Conservation (phyloP, 2,888 invertebrate genomes). For the Ecliptopera silaceata region DNA sequence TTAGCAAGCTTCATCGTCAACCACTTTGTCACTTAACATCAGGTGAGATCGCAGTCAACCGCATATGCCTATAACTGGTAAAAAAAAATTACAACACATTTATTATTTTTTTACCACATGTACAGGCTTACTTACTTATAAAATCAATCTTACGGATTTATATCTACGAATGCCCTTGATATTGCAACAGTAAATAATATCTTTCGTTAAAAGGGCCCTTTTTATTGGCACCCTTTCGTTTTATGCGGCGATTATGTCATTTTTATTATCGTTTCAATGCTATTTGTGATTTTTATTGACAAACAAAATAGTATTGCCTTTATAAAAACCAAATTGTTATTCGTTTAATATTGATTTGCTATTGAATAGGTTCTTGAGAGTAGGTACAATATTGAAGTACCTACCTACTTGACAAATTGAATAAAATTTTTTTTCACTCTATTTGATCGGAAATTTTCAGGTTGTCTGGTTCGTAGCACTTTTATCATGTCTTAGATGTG, state of each 20-base stretch:
- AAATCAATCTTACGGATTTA: conserved; percentile 59
- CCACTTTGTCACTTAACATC: too few species aligned
- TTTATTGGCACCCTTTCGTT: conserved; percentile 78
- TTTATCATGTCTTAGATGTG: too few species aligned
- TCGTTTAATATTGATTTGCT: conserved; percentile 43
- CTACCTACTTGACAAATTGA: too few species aligned
- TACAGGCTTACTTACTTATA: conserved; percentile 41
- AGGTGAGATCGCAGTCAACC: too few species aligned
- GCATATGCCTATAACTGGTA: too few species aligned
- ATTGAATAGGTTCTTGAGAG: conserved; percentile 36
- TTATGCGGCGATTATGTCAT: conserved; percentile 75
- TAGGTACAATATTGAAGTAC: not conserved
- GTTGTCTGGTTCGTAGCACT: too few species aligned
- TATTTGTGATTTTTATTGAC: conserved; percentile 68
- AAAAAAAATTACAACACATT: too few species aligned
- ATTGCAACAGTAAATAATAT: conserved; percentile 76
- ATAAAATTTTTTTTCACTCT: too few species aligned
- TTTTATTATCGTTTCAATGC: conserved; percentile 67
- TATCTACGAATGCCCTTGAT: conserved; percentile 57
- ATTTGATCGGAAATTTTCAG: too few species aligned
- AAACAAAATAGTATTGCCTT: conserved; percentile 59
- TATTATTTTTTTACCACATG: too few species aligned
- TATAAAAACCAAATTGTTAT: conserved; percentile 49
- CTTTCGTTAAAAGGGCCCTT: conserved; percentile 66
- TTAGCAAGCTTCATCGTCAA: too few species aligned